Base-by-base conservation (phyloP, 35 echinoderm and acorn worm genomes). In the Strongylocentrotus purpuratus region DNA sequence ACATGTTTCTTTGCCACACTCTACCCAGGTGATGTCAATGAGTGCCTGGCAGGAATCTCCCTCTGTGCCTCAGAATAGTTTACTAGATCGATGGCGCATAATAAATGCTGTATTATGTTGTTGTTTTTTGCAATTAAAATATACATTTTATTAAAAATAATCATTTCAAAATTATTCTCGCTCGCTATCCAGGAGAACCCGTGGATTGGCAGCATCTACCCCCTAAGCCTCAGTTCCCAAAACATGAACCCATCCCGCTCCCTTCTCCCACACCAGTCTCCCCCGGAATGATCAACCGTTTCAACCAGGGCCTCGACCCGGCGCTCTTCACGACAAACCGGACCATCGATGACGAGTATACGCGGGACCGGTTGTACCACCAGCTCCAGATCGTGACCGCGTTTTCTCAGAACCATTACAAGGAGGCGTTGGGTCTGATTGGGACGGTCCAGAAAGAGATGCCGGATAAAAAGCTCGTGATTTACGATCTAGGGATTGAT, bases 391-490 rank as follows among this genome's bases (percentile, higher is more conserved):
- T 96, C 31, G 96, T 96, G 22, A 96, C 94, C 31, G 96, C 93
- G 3, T 96, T 96, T 70, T 96, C 96, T 20, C 33, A 94, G 47
- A 96, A 96, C 71, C 96, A 96, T 86, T 96, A 93, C 48, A 88
- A 88, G 25, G 96, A 96, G 25, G 96, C 96, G 2, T 13, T 95
- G 22, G 96, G 93, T 33, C 59, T 95, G 22, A 96, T 96, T 46
- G 96, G 86, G 10, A 96, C 96, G 14, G 96, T 94, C 12, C 96
- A 96, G 50, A 28, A 86, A 25, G n/a, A 45, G 47, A 96, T 96
- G 96, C 96, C 96, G 18, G 45, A 89, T 52, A 96, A 96, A 48
- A 95, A 50, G 25, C 86, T 95, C 17, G 47, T 96, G 9, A 94
- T 96, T 22, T 96, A 96, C 46, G 96, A 96, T 46, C 47, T 96